Base-by-base conservation (phyloP, 2,113 vertebrate genomes). In the Mustela nigripes region DNA sequence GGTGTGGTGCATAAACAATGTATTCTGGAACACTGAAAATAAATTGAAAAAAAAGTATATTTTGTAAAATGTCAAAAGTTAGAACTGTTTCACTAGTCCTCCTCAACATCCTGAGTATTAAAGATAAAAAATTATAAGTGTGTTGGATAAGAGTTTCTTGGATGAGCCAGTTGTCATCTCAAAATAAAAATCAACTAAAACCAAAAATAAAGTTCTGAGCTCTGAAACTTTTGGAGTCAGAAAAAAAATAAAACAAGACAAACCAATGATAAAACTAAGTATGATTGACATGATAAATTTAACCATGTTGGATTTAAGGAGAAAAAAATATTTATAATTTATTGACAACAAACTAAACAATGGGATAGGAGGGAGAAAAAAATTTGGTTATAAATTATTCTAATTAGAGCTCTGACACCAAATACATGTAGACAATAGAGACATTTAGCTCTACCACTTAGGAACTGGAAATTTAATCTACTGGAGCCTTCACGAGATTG, bases 151-250 rank as follows among this genome's bases (percentile, higher is more conserved):
- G 18, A 91, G 18, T 74, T 83, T 86, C 15, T 36, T 93, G 12
- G 10, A 82, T 84, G 19, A 86, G 22, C 39, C 31, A 91, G 60
- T 78, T 85, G 91, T 97, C 73, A 85, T 65, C 67, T 85, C 26
- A 82, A 95, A 92, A 85, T 76, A 74, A 96, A 94, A 76, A 83
- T 33, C 19, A n/a, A 53, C 18, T 79, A 53, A 97, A 95, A 71
- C 42, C 96, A 53, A 95, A 89, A 93, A 16, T 71, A 89, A 88
- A 89, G 86, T 94, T 8, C 63, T 65, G 15, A 96, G 31, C 19
- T 21, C 19, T 83, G 28, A 65, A 63, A 92, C 4, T 82, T 95
- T 71, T 15, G 45, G 22, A 56, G 21, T 63, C 74, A 94, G 39
- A 79, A 90, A 88, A 28, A 28, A 83, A 90, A 81, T 0, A 82